phyloP scores from a whole-genome alignment of 2,888 invertebrate species.

The Luperina nickerlii region DNA sequence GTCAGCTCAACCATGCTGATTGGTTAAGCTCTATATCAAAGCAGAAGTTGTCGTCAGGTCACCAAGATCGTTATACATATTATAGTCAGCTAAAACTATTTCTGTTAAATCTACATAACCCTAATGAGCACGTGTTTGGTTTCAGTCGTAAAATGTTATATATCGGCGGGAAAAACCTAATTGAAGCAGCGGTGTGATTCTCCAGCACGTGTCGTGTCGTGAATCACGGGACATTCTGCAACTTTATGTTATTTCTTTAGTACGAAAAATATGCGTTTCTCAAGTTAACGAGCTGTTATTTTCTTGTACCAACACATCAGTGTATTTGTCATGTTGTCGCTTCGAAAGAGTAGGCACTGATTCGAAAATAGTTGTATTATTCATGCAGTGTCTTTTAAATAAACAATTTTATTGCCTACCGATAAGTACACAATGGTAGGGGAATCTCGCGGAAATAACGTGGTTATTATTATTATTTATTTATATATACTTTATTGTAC shows the following conservation, averaged over 20 bases:
- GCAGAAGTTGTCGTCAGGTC: not conserved
- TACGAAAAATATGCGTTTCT: slow-evolving; percentile 1
- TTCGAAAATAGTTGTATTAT: slow-evolving; percentile 17
- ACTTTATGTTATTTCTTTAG: slow-evolving; percentile 5
- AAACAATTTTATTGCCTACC: not conserved
- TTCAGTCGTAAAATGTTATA: slow-evolving; percentile 49
- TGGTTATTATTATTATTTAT: not conserved
- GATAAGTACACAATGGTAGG: slow-evolving; percentile 12
- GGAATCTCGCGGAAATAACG: slow-evolving; percentile 19
- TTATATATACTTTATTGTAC: too few species aligned
- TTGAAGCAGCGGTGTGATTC: slow-evolving; percentile 32
- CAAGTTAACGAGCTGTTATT: not conserved
- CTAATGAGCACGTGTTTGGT: slow-evolving; percentile 48
- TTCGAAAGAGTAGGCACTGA: slow-evolving; percentile 20
- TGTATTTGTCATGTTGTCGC: slow-evolving; percentile 12
- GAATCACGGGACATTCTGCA: slow-evolving; percentile 43
- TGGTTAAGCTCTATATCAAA: not conserved
- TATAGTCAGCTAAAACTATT: not conserved
- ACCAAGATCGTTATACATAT: not conserved
- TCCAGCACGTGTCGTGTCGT: slow-evolving; percentile 25
- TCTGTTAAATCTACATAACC: slow-evolving; percentile 25
- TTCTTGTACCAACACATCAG: slow-evolving; percentile 25
- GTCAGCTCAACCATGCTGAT: not conserved
- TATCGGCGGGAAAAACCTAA: slow-evolving; percentile 57
- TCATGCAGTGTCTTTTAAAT: slow-evolving; percentile 14